Base-by-base conservation (phyloP, 92 coral and sea anemone genomes). In the Phenganax stokvisi region DNA sequence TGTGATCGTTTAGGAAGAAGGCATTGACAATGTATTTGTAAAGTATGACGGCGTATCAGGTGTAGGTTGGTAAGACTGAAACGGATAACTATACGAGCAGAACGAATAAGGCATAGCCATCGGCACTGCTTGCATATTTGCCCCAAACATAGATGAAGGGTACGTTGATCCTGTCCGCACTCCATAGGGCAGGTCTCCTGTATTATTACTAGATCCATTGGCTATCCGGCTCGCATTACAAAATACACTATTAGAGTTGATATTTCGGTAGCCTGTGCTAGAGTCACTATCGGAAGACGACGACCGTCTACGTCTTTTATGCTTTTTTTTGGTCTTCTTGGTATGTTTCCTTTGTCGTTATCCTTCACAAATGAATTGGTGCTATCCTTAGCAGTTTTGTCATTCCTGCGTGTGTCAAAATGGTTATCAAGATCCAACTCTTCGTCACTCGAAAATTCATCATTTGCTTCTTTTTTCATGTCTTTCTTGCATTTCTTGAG, bases 401-500 rank as follows among this genome's bases (percentile, higher is more conserved):
- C 47, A 10, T 51, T 51, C 9, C 13, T 11, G 54, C 4, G 13
- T n/a, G 3, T 2, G 20, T 68, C 73, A 28, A 37, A 30, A 37
- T 68, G 29, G 6, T 7, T 64, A 0, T 61, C 67, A 37, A 37
- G 15, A 13, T 64, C 70, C 72, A 67, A 28, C 15, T 68, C 54
- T 11, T 68, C 54, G 11, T 28, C 73, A 25, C 73, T 68, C 1
- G 73, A 30, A 9, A 68, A 68, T 10, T 7, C 6, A 9, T 16
- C 52, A 37, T 37, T 13, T 10, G 13, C 73, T 68, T 68, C 73
- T 10, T 7, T 6, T 68, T 68, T 68, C 73, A 68, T 30, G 16
- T 68, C 73, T 68, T 10, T 68, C n/a, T 68, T 68, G n/a, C 54
- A 68, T 68, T 68, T 68, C 7, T 68, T 68, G n/a, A 37, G 73